Conservation (phyloP, 1,140 invertebrate genomes). For the Drosophila burlai region DNA sequence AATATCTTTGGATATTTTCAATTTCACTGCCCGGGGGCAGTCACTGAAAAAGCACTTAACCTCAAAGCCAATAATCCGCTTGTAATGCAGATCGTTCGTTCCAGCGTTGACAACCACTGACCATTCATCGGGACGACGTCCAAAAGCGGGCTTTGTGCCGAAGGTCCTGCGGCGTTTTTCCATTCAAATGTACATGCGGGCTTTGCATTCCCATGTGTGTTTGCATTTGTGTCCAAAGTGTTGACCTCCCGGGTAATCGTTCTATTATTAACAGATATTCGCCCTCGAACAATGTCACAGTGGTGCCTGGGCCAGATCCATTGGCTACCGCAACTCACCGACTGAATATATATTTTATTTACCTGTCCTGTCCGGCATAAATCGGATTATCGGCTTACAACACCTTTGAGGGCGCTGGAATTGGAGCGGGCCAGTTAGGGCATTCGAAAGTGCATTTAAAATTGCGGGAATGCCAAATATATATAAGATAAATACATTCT, state of each 20-base stretch:
- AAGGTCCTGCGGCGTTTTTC: conserved; percentile 64
- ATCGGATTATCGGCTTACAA: conserved; percentile 49
- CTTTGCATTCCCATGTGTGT: conserved; percentile 10
- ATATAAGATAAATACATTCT: neutral
- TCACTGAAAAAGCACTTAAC: conserved; percentile 74
- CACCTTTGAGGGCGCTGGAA: conserved; percentile 39
- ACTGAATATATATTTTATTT: conserved; percentile 37
- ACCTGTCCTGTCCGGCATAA: conserved; percentile 70
- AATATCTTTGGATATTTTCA: conserved; percentile 48
- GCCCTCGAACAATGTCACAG: conserved; percentile 69
- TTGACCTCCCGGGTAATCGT: conserved; percentile 78
- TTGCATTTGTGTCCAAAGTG: conserved; percentile 58
- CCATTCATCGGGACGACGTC: conserved; percentile 19
- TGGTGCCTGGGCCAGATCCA: conserved; percentile 29
- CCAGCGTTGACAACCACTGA: conserved; percentile 39
- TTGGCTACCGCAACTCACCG: conserved; percentile 36
- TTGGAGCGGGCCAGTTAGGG: conserved; percentile 12
- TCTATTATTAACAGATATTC: conserved; percentile 76
- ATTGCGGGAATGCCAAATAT: neutral
- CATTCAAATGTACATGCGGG: conserved; percentile 71
- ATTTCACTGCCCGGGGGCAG: conserved; percentile 52
- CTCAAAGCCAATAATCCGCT: conserved; percentile 82
- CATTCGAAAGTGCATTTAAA: neutral
- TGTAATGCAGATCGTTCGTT: conserved; percentile 77
- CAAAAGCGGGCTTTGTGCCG: conserved; percentile 38